A percentile compares a stretch with the other conserved stretches of the same genome.
phyloP scores from a whole-genome alignment of 2,888 invertebrate genomes.

The Meghimatium bilineatum region DNA sequence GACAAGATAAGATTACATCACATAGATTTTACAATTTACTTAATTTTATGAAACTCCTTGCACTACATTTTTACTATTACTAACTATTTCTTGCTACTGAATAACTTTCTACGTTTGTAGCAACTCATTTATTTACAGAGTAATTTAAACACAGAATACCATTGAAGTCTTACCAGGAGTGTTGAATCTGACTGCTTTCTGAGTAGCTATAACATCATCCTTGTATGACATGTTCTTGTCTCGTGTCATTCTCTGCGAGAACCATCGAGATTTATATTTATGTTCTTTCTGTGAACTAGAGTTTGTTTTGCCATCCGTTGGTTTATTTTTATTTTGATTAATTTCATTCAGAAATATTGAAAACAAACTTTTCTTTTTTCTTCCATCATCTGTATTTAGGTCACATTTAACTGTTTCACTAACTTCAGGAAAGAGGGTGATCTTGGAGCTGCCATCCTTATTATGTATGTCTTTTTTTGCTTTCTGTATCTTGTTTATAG shows the following conservation, averaged over 20 bases:
- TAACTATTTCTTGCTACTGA: too few species aligned
- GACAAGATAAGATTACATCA: too few species aligned
- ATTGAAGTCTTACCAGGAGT: background rate
- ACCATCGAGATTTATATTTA: background rate
- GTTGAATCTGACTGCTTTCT: background rate
- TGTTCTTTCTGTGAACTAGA: background rate
- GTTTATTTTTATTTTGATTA: slow-evolving; percentile 4
- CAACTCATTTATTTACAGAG: too few species aligned
- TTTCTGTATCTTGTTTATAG: background rate
- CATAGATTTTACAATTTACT: too few species aligned
- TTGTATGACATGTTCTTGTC: background rate
- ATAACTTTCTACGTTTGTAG: too few species aligned
- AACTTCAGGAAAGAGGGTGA: background rate
- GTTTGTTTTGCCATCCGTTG: background rate
- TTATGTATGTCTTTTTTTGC: background rate
- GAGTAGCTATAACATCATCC: background rate
- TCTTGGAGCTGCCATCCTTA: background rate
- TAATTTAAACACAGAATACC: too few species aligned
- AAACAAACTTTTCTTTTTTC: background rate
- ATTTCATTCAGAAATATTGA: background rate
- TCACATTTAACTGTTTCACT: background rate
- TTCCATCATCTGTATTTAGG: too few species aligned
- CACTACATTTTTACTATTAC: too few species aligned
- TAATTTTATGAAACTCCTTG: too few species aligned
- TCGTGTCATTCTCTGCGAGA: background rate